Evolutionary conservation across 1,140 invertebrate species (phyloP).

Genomic region (Bombus soroeensis): DNA sequence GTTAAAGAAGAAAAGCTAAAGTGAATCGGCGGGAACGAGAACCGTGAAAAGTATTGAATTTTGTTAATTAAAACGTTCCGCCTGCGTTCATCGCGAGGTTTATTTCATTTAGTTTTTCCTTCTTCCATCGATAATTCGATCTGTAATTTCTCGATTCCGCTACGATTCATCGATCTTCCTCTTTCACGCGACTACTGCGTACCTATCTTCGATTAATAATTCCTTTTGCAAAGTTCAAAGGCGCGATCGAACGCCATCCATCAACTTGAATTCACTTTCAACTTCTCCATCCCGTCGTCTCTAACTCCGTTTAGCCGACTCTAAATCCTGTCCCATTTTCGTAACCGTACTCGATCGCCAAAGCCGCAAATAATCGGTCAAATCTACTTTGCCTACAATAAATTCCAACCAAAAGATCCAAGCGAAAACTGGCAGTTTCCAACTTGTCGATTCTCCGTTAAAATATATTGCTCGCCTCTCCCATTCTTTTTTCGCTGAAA

Average conservation of each 20-base stretch:
- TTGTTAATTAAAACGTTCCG: no score
- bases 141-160: no score
- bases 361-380: neutral
- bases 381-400: neutral
- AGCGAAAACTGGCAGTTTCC: neutral
- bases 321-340: neutral
- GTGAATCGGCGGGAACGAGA: no score
- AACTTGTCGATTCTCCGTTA: no score
- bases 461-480: no score
- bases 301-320: neutral
- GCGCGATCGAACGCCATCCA: constrained; percentile 3
- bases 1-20: no score
- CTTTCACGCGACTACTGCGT: neutral
- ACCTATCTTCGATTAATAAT: neutral
- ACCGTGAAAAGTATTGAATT: no score
- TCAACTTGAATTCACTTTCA: constrained; percentile 17
- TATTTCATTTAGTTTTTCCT: no score
- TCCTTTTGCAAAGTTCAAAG: neutral
- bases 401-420: no score
- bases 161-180: neutral
- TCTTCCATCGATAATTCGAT: no score
- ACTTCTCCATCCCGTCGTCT: neutral
- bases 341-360: neutral
- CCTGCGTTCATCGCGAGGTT: no score
- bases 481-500: no score